Base-by-base conservation (phyloP, 2,888 invertebrate genomes). In the Norana najaformis region DNA sequence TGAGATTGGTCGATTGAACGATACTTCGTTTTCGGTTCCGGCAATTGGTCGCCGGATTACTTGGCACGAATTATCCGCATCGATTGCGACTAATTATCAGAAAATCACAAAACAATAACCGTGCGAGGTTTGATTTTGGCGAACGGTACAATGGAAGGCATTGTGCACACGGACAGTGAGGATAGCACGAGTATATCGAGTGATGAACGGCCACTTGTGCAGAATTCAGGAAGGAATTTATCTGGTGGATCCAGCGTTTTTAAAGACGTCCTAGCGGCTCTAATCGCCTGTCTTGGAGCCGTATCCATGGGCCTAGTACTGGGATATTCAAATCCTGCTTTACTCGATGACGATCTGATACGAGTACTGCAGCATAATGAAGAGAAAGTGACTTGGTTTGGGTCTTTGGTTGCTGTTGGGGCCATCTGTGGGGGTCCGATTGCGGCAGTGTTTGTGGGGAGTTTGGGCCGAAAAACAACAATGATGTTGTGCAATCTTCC, bases 371-470 rank as follows among this genome's bases (percentile, higher is more conserved):
- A 92, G 98, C 18, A 37, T 85, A 98, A 83, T 18, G 89, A 92
- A 11, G 92, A 92, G 34, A 91, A 93, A 89, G 89, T 92, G n/a
- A 92, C 93, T 18, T 94, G 94, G 94, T 95, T 94, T 91, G 94
- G 94, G 13, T 93, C 94, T 14, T 91, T 95, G 88, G 91, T 95
- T 90, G 93, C 94, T 83, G 91, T 95, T 38, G 95, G 94, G 11
- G 94, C 94, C 11, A 96, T 97, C 0, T 95, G 96, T 36, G 97
- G 97, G 18, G 97, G 97, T 93, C 96, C 97, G 0, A 88, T 96
- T 88, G 96, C 96, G 90, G 97, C 97, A 0, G 96, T 96, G 93
- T 95, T 96, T 93, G 96, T 97, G 96, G 97, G 97, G 94, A 95
- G 95, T 92, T 95, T 96, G 89, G 97, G 97, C 0, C 95, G 97